A percentile compares a stretch with the other conserved stretches of the same genome.
phyloP scores from a whole-genome alignment of 1,140 invertebrate species.

The Macrocentrus cingulum region DNA sequence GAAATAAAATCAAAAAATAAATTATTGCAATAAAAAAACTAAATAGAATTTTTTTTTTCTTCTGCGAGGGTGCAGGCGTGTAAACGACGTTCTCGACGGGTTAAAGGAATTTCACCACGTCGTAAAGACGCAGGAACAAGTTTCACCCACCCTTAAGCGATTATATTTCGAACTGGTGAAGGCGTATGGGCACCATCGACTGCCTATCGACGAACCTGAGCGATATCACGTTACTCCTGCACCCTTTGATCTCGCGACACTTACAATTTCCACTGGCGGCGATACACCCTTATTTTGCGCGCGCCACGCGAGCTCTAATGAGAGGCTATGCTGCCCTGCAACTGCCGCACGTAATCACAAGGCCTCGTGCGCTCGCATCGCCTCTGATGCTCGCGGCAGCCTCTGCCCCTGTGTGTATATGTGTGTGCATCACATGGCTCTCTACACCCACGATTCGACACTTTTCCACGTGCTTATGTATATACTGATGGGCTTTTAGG shows the following conservation, averaged over 20 bases:
- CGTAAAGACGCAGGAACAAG: not conserved
- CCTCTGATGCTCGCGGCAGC: conserved; percentile 16
- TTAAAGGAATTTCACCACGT: too few relatives aligned
- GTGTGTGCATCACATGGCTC: too few relatives aligned
- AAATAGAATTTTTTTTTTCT: too few relatives aligned
- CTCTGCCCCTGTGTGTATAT: conserved; percentile 1
- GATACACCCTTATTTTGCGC: conserved; percentile 59
- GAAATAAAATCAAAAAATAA: too few relatives aligned
- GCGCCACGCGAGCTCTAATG: conserved; percentile 57
- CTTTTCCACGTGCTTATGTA: too few relatives aligned
- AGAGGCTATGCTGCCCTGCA: conserved; percentile 51
- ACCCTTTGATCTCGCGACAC: conserved; percentile 60
- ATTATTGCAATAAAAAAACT: too few relatives aligned
- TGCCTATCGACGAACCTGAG: conserved; percentile 30
- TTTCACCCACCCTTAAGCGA: not conserved
- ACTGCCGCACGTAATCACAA: conserved; percentile 51
- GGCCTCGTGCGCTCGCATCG: conserved; percentile 38
- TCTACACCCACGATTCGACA: not conserved
- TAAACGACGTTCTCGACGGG: too few relatives aligned
- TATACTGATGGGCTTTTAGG: too few relatives aligned
- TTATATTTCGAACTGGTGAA: not conserved
- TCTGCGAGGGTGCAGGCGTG: too few relatives aligned
- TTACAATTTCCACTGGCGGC: conserved; percentile 59
- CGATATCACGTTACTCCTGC: conserved; percentile 57
- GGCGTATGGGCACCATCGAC: not conserved